Evolutionary conservation across 2,113 vertebrate species (phyloP).

Genomic region (Sylvia atricapilla): DNA sequence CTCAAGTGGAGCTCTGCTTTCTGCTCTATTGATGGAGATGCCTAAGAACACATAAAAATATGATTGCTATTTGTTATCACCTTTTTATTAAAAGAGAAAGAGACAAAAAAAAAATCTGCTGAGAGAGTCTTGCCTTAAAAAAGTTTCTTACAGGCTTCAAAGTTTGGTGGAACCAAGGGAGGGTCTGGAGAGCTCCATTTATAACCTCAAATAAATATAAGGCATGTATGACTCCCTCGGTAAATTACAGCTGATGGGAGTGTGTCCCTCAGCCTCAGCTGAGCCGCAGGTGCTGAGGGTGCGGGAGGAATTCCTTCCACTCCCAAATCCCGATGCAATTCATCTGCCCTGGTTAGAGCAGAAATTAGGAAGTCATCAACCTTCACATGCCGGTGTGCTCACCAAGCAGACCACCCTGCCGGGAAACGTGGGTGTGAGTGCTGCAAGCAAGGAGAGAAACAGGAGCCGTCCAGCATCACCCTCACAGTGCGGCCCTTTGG

Average conservation of each 20-base stretch:
- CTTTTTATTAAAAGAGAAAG: background rate
- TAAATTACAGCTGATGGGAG: background rate
- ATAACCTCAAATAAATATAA: background rate
- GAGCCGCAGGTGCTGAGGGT: background rate
- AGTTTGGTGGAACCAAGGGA: background rate
- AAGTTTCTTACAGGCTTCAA: background rate
- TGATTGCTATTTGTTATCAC: background rate
- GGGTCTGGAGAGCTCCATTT: background rate
- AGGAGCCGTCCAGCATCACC: accelerated
- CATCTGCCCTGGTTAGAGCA: background rate
- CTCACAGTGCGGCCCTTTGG: accelerated
- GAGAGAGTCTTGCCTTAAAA: background rate
- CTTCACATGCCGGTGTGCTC: accelerated
- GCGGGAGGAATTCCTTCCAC: accelerated
- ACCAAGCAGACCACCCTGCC: background rate
- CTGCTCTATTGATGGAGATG: background rate
- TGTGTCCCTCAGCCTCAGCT: background rate
- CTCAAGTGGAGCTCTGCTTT: background rate
- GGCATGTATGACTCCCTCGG: background rate
- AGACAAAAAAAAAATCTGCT: background rate
- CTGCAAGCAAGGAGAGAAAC: background rate
- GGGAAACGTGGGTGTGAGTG: background rate
- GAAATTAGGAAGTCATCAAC: background rate
- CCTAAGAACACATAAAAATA: background rate
- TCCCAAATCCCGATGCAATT: background rate